Conservation (phyloP, 1,140 invertebrate genomes). For the Drosophila seguyi region DNA sequence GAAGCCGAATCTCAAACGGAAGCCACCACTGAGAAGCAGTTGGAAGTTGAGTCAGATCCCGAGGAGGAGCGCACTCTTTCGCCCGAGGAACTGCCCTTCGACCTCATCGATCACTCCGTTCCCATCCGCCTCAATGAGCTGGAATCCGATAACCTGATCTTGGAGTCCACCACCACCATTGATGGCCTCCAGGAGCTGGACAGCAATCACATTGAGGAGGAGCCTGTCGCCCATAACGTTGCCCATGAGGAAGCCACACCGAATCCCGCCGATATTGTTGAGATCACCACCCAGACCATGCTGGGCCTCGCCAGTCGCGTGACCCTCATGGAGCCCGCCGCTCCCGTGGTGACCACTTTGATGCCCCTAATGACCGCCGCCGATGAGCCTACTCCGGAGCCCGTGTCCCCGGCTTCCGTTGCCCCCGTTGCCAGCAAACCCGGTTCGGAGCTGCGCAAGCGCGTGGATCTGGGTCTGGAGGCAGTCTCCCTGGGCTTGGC, state of each 20-base stretch:
- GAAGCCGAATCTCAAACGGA: conserved; percentile 26
- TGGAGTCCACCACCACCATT: conserved; percentile 72
- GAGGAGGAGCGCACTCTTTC: conserved; percentile 57
- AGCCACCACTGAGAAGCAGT: conserved; percentile 27
- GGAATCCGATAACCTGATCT: conserved; percentile 72
- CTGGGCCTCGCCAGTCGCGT: conserved; percentile 83
- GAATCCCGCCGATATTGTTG: conserved; percentile 74
- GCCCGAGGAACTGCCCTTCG: conserved; percentile 76
- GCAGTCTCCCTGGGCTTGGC: conserved; percentile 91
- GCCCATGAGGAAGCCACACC: conserved; percentile 71
- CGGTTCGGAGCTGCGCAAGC: conserved; percentile 74
- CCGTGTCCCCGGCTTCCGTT: conserved; percentile 29
- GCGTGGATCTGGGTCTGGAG: conserved; percentile 86
- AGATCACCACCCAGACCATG: conserved; percentile 84
- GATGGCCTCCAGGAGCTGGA: conserved; percentile 53
- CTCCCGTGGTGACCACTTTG: conserved; percentile 77
- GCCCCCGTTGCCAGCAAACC: conserved; percentile 25
- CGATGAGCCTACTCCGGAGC: conserved; percentile 66
- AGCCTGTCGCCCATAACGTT: conserved; percentile 5
- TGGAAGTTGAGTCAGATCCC: conserved; percentile 28
- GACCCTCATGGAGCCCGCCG: conserved; percentile 85
- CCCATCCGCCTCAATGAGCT: conserved; percentile 58
- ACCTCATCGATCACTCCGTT: conserved; percentile 50
- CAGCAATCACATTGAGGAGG: conserved; percentile 64
- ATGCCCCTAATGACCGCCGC: conserved; percentile 67